Evolutionary conservation across 2,888 invertebrate species (phyloP).

Genomic region (Crioceris asparagi): DNA sequence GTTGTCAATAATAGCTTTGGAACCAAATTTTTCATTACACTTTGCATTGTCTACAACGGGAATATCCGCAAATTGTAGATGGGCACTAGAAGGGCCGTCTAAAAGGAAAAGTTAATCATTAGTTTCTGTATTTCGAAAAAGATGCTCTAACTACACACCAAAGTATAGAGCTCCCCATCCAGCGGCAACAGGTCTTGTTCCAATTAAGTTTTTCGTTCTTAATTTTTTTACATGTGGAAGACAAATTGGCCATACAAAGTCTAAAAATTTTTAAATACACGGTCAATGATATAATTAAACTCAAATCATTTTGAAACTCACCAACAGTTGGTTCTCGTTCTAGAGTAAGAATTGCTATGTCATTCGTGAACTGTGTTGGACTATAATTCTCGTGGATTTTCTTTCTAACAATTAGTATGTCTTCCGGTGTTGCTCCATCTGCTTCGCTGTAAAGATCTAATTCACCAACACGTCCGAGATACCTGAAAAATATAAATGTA

Average conservation of each 20-base stretch:
- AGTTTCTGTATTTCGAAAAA: neutral
- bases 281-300: neutral
- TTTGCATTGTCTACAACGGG: slow-evolving; percentile 53
- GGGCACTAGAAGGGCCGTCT: slow-evolving; percentile 59
- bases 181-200: slow-evolving; percentile 57
- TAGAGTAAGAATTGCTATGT: slow-evolving; percentile 67
- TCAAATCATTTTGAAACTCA: slow-evolving; percentile 23
- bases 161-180: slow-evolving; percentile 72
- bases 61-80: slow-evolving; percentile 57
- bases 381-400: slow-evolving; percentile 61
- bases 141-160: slow-evolving; percentile 44
- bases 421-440: slow-evolving; percentile 51
- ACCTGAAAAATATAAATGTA: slow-evolving; percentile 37
- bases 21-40: slow-evolving; percentile 49
- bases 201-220: slow-evolving; percentile 44
- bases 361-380: slow-evolving; percentile 52
- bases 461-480: slow-evolving; percentile 65
- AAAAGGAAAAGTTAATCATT: slow-evolving; percentile 14
- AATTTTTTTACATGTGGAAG: slow-evolving; percentile 51
- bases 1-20: slow-evolving; percentile 48
- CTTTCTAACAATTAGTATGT: slow-evolving; percentile 49
- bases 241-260: slow-evolving; percentile 60
- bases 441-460: slow-evolving; percentile 54
- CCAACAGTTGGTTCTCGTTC: slow-evolving; percentile 25
- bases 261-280: slow-evolving; percentile 42